phyloP scores from a whole-genome alignment of 1,140 invertebrate genomes.

The Sycobia sp. region DNA sequence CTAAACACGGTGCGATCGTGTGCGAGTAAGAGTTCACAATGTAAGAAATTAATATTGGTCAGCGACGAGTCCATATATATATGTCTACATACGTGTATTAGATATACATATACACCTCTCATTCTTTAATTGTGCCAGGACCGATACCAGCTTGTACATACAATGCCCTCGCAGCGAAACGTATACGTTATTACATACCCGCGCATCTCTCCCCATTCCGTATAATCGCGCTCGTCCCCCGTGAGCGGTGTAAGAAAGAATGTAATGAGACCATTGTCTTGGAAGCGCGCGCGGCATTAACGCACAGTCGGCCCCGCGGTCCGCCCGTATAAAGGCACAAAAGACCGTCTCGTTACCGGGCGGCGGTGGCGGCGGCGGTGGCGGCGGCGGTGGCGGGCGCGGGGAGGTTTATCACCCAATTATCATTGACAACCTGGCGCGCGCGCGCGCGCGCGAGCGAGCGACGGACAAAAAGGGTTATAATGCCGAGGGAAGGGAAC shows the following conservation, averaged over 20 bases:
- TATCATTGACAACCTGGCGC: conserved; percentile 44
- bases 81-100: too few relatives aligned
- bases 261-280: conserved; percentile 48
- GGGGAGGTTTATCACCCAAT: conserved; percentile 45
- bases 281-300: not conserved
- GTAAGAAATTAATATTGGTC: conserved; percentile 23
- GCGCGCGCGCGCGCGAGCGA: too few relatives aligned
- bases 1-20: too few relatives aligned
- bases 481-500: conserved; percentile 3
- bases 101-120: too few relatives aligned
- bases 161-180: not conserved
- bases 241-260: conserved; percentile 27
- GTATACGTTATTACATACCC: too few relatives aligned
- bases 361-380: too few relatives aligned
- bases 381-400: too few relatives aligned
- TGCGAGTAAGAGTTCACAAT: conserved; percentile 1
- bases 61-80: too few relatives aligned
- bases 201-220: not conserved
- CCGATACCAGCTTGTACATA: too few relatives aligned
- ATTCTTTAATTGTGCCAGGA: conserved; percentile 14
- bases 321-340: not conserved
- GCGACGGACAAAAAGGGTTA: conserved; percentile 41
- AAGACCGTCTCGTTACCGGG: conserved; percentile 17
- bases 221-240: not conserved
- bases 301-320: too few relatives aligned